Evolutionary conservation across 1,140 invertebrate genomes (phyloP), one percentile per base, ranked within the genome.

Genomic region (Cryptotermes secundus): DNA sequence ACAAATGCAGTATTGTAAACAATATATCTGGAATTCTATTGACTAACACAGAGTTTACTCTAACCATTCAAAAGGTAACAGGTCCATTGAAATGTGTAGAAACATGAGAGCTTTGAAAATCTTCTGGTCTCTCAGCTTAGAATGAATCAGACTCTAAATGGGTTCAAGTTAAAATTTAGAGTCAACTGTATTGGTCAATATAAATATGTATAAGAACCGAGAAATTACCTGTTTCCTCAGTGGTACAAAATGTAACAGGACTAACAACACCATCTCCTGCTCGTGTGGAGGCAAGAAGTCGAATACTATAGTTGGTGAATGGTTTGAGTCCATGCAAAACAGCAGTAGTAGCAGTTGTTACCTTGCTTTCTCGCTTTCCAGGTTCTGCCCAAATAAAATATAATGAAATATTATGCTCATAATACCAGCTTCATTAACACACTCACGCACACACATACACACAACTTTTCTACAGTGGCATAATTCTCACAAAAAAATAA

Each of bases 291-390:
- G 95, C 95, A 84, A 96, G 89, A 45, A 96, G 93, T 90, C 96
- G 94, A n/a, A 96, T 91, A 81, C 94, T 96, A 89, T 96, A 96
- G 88, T 95, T 95, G 36, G 94, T 93, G 87, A 92, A 94, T 34
- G 94, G 94, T 85, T 92, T 91, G 36, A 95, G 88, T 0, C 92
- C 92, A 87, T 94, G 93, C 10, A 95, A 89, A 34, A 85, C 91
- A 86, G 86, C 91, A 89, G 89, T 88, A 26, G 89, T 87, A 12
- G 91, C 90, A 14, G 91, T 90, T 4, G 92, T 92, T n/a, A 92
- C 92, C 87, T 93, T 92, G 3, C 91, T 93, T 87, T 93, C 92
- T 7, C 91, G 89, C 53, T 89, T 88, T 86, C 89, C 87, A 86
- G 90, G 87, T 87, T 91, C 87, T 91, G 88, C 81, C 19, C 35